Evolutionary conservation across 1,140 invertebrate genomes (phyloP).

Genomic region (Pachypeltis micranthus): DNA sequence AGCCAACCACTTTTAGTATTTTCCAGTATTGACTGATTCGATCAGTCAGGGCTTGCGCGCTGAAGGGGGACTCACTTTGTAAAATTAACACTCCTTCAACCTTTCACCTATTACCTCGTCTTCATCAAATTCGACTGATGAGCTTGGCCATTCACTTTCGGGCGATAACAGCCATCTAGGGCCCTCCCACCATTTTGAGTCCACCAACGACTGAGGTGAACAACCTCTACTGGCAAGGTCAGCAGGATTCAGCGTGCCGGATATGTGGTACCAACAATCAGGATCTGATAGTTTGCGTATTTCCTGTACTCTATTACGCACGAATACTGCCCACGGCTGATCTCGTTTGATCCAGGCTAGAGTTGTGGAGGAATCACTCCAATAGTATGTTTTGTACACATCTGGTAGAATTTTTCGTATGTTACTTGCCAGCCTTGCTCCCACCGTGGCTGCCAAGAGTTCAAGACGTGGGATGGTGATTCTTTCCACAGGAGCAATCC

Average conservation of each 20-base stretch:
- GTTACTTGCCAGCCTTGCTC: slow-evolving; percentile 23
- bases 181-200: slow-evolving; percentile 34
- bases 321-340: neutral
- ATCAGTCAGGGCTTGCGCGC: too few relatives aligned
- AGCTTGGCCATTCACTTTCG: slow-evolving; percentile 7
- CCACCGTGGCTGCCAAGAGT: slow-evolving; percentile 34
- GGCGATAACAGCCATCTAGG: slow-evolving; percentile 32
- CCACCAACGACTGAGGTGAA: slow-evolving; percentile 26
- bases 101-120: slow-evolving; percentile 8
- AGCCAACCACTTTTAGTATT: too few relatives aligned
- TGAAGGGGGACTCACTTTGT: too few relatives aligned
- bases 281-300: neutral
- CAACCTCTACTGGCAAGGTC: slow-evolving; percentile 35
- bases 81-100: neutral
- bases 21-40: too few relatives aligned
- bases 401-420: neutral
- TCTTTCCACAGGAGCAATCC: slow-evolving; percentile 30
- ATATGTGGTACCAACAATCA: too few relatives aligned
- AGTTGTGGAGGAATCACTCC: slow-evolving; percentile 6
- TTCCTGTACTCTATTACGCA: neutral
- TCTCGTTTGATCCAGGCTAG: neutral
- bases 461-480: slow-evolving; percentile 35
- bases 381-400: neutral
- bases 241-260: too few relatives aligned
- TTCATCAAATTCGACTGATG: neutral